Evolutionary conservation across 2,888 invertebrate species (phyloP).

Genomic region (Chorisops tibialis): DNA sequence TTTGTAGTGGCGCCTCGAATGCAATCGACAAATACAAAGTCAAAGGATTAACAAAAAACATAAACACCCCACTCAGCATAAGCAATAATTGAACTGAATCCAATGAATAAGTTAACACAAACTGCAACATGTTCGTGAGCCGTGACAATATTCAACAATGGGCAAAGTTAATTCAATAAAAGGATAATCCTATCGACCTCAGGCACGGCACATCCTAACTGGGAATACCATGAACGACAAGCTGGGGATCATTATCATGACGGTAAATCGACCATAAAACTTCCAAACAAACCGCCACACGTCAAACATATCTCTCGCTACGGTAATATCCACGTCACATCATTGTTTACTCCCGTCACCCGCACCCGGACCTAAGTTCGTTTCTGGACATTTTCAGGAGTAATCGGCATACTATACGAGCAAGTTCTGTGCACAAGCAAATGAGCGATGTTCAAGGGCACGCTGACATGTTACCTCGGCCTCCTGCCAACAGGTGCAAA

Average conservation of each 20-base stretch:
- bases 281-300: conserved; percentile 20
- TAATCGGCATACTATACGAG: not conserved
- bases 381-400: not conserved
- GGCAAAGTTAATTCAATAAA: conserved; percentile 24
- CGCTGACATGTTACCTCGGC: not conserved
- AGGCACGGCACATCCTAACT: conserved; percentile 3
- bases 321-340: not conserved
- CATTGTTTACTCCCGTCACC: not conserved
- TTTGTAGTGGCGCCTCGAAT: too few relatives aligned
- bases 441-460: conserved; percentile 13
- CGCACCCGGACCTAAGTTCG: not conserved
- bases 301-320: conserved; percentile 3
- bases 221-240: conserved; percentile 2
- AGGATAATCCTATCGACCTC: conserved; percentile 17
- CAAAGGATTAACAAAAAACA: too few relatives aligned
- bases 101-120: conserved; percentile 18
- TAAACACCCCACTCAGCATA: too few relatives aligned
- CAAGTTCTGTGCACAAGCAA: not conserved
- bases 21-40: too few relatives aligned
- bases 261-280: conserved; percentile 23
- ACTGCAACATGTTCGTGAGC: not conserved
- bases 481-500: not conserved
- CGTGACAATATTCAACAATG: conserved; percentile 21
- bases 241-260: conserved; percentile 24
- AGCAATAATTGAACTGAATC: not conserved